A percentile compares a stretch with the other conserved stretches of the same genome.
Conservation (phyloP, 2,113 vertebrate species). For the Promerops cafer region DNA sequence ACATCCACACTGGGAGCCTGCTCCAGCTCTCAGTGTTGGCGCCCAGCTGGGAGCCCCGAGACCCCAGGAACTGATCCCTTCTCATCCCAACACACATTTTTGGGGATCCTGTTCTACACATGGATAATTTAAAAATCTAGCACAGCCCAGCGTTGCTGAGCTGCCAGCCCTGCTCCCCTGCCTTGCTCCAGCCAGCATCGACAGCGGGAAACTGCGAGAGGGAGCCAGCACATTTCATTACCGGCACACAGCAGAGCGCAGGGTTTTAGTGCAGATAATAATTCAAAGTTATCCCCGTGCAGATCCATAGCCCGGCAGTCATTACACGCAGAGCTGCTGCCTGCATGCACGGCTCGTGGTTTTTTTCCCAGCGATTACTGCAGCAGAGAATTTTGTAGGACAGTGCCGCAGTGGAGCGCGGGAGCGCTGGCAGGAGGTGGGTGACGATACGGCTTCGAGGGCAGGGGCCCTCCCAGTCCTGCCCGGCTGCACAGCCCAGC, state of each 20-base stretch:
- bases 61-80: not conserved
- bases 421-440: not conserved
- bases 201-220: not conserved
- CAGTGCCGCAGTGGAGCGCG: conserved; percentile 36
- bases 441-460: not conserved
- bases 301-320: conserved; percentile 41
- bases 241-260: not conserved
- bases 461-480: not conserved
- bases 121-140: not conserved
- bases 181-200: not conserved
- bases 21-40: not conserved
- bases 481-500: not conserved
- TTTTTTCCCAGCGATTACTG: not conserved
- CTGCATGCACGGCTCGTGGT: not conserved
- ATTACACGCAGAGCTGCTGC: not conserved
- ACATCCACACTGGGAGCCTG: rapidly evolving
- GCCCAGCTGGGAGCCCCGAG: rapidly evolving
- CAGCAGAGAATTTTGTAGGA: conserved; percentile 60
- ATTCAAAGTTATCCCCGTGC: conserved; percentile 44
- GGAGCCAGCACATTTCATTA: not conserved
- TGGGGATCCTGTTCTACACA: not conserved
- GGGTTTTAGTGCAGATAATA: conserved; percentile 29
- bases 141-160: not conserved
- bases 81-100: not conserved
- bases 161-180: not conserved